Conservation (phyloP, 2,113 vertebrate species). For the Notarius quadriscutis region DNA sequence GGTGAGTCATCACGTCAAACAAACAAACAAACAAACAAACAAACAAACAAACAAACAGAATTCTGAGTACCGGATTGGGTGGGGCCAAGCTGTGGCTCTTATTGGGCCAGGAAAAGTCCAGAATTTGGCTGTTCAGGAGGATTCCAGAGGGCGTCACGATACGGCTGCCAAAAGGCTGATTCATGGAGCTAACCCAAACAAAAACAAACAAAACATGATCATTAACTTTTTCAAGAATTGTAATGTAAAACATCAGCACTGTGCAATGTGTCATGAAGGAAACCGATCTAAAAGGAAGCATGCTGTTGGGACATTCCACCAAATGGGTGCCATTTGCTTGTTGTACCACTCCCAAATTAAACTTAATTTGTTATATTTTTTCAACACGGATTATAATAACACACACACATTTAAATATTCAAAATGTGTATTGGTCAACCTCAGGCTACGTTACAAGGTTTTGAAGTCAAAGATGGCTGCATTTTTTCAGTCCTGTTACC, state of each 20-base stretch:
- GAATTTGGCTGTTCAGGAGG: constrained; percentile 94
- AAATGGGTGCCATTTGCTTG: too few relatives aligned
- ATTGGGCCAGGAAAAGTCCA: constrained; percentile 94
- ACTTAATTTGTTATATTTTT: too few relatives aligned
- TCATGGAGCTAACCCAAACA: constrained; percentile 82
- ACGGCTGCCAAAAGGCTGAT: constrained; percentile 92
- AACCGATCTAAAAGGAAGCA: neutral
- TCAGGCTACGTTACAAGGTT: too few relatives aligned
- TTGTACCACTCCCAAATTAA: too few relatives aligned
- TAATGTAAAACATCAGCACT: neutral
- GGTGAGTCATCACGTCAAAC: neutral
- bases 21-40: neutral
- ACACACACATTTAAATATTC: too few relatives aligned
- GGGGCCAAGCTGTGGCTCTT: constrained; percentile 74
- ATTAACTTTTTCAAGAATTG: neutral
- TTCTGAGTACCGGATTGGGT: constrained; percentile 72
- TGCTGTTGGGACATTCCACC: too few relatives aligned
- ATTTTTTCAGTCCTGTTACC: too few relatives aligned
- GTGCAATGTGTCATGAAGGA: too few relatives aligned
- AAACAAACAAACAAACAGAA: neutral
- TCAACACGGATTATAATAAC: too few relatives aligned
- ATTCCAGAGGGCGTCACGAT: constrained; percentile 91
- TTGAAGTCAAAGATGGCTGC: too few relatives aligned
- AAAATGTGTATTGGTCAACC: too few relatives aligned
- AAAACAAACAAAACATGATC: constrained; percentile 10